phyloP scores from a whole-genome alignment of 2,888 invertebrate genomes.

The Ariolimax columbianus region DNA sequence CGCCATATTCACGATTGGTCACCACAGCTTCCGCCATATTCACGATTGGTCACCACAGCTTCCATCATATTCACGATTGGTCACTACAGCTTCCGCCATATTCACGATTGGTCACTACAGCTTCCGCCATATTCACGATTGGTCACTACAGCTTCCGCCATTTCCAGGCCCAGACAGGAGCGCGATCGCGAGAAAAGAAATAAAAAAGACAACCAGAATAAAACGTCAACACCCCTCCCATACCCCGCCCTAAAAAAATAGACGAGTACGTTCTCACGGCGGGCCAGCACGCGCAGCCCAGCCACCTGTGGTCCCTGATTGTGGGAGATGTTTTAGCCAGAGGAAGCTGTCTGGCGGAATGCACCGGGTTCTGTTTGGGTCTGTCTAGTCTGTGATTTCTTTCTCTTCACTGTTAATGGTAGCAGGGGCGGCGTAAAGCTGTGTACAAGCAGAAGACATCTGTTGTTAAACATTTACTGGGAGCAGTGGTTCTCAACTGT shows the following conservation, averaged over 20 bases:
- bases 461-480: background rate
- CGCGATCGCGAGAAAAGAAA: no score
- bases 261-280: conserved; percentile 5
- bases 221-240: background rate
- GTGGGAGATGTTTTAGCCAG: conserved; percentile 6
- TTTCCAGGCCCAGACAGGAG: background rate
- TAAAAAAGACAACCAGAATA: background rate
- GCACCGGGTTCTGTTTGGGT: background rate
- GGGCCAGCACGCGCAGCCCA: conserved; percentile 11
- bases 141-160: no score
- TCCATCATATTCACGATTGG: no score
- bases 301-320: conserved; percentile 19
- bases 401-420: background rate
- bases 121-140: no score
- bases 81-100: no score
- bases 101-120: no score
- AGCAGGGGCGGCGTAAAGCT: background rate
- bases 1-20: no score
- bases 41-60: no score
- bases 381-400: background rate
- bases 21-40: no score
- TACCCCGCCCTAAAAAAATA: background rate
- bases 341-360: background rate
- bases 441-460: background rate
- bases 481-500: no score